Base-by-base conservation (phyloP, 2,888 invertebrate species). In the Aromia moschata region DNA sequence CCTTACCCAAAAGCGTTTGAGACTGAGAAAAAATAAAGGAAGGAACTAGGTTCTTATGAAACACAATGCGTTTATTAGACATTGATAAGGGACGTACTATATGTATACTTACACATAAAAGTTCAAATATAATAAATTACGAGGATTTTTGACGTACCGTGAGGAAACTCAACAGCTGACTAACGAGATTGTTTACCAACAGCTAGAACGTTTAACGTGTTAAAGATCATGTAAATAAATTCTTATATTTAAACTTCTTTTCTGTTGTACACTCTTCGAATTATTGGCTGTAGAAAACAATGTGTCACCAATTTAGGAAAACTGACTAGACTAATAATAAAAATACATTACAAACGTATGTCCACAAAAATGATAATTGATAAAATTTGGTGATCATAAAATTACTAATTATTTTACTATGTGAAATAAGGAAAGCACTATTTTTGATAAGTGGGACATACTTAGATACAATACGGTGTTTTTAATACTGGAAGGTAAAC, bases 61-160 rank as follows among this genome's bases (percentile, higher is more conserved):
- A 56, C 17, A 20, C 56, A 49, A 59, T 56, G 43, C 47, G 44
- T 58, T 65, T 67, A 67, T 67, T 56, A 67, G 58, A 65, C 56
- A 59, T 67, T 67, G 67, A 67, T 67, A 67, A 67, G 64, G 57
- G 43, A 58, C 53, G 60, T 59, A 58, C n/a, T n/a, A n/a, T n/a
- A n/a, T n/a, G n/a, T n/a, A n/a, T n/a, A n/a, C n/a, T n/a, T 55
- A 56, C 58, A 52, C 56, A 36, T 56, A 52, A 61, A 64, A 54
- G 56, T 53, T 56, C 59, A 67, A 67, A 67, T 56, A 65, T 56
- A 53, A 49, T 67, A 67, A 67, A 67, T 66, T 62, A 62, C n/a
- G n/a, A 37, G 38, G 38, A 38, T 49, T 49, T 49, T 49, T 49
- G 49, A 49, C 49, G 38, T 25, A 25, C 38, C 49, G 49, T 49